A percentile compares a stretch with the other conserved stretches of the same genome.
Evolutionary conservation across 1,140 invertebrate genomes (phyloP).

Genomic region (Phymastichus coffea): DNA sequence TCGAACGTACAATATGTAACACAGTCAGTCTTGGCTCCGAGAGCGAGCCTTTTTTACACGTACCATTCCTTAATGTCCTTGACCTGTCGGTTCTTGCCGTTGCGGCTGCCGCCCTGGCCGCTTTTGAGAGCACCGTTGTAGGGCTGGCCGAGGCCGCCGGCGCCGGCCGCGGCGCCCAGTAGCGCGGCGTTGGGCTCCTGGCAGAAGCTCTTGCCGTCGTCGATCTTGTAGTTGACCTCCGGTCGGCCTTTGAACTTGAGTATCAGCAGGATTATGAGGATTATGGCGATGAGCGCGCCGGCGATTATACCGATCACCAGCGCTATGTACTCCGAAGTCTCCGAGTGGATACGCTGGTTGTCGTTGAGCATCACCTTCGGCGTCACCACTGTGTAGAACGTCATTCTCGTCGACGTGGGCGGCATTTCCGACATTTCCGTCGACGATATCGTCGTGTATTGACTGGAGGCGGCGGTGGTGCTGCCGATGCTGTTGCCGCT

Average conservation of each 20-base stretch:
- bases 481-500: constrained; percentile 36
- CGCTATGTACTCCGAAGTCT: constrained; percentile 71
- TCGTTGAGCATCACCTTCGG: constrained; percentile 48
- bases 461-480: constrained; percentile 33
- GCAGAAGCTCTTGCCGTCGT: constrained; percentile 76
- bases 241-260: constrained; percentile 86
- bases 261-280: constrained; percentile 86
- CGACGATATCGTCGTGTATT: constrained; percentile 41
- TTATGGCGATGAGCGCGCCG: constrained; percentile 86
- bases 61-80: constrained; percentile 95
- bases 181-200: constrained; percentile 76
- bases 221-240: constrained; percentile 87
- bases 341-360: constrained; percentile 67
- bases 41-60: constrained; percentile 65
- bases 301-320: constrained; percentile 88
- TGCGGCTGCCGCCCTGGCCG: constrained; percentile 50
- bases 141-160: constrained; percentile 52
- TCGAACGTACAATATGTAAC: too few species aligned
- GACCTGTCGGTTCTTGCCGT: constrained; percentile 73
- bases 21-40: constrained; percentile 47
- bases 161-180: constrained; percentile 55
- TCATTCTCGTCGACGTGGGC: constrained; percentile 45
- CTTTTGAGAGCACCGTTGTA: constrained; percentile 51
- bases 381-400: constrained; percentile 38
- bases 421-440: constrained; percentile 51